Evolutionary conservation across 2,888 invertebrate genomes (phyloP).

Genomic region (Selenia dentaria): DNA sequence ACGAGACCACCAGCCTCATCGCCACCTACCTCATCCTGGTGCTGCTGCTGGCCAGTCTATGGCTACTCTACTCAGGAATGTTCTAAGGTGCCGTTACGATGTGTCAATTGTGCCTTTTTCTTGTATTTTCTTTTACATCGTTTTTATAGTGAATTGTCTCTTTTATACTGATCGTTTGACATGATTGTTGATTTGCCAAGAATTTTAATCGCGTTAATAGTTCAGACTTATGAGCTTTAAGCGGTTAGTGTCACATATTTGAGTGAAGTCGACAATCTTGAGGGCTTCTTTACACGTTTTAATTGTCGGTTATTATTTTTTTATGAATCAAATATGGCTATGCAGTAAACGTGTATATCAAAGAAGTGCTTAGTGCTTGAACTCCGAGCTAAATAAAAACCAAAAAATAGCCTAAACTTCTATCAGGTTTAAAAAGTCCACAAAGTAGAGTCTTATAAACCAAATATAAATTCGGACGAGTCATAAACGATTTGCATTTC

Average conservation of each 20-base stretch:
- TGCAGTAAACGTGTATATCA: too few relatives aligned
- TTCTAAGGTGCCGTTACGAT: slow-evolving; percentile 68
- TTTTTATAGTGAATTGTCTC: slow-evolving; percentile 5
- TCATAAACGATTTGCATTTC: slow-evolving; percentile 1
- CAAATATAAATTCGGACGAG: not conserved
- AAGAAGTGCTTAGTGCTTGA: too few relatives aligned
- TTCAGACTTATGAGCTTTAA: not conserved
- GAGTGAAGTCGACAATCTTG: not conserved
- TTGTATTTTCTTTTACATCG: not conserved
- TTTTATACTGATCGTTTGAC: not conserved
- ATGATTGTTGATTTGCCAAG: slow-evolving; percentile 7
- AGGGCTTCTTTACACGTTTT: too few relatives aligned
- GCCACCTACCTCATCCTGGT: slow-evolving; percentile 89
- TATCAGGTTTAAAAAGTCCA: too few relatives aligned
- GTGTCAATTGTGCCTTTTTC: not conserved
- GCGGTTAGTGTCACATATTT: not conserved
- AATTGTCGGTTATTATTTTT: too few relatives aligned
- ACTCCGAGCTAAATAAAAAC: too few relatives aligned
- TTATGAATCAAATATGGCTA: too few relatives aligned
- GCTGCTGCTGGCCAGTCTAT: slow-evolving; percentile 86
- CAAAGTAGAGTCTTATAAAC: too few relatives aligned
- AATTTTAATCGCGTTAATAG: slow-evolving; percentile 1
- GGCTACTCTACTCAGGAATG: slow-evolving; percentile 88
- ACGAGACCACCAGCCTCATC: slow-evolving; percentile 87
- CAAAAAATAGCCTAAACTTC: too few relatives aligned